A percentile compares a stretch with the other conserved stretches of the same genome.
These are phyloP conservation scores for Takifugu rubripes DNA, from an alignment of 2,797 vertebrate genomes.

Conservation along the genomic window DNA sequence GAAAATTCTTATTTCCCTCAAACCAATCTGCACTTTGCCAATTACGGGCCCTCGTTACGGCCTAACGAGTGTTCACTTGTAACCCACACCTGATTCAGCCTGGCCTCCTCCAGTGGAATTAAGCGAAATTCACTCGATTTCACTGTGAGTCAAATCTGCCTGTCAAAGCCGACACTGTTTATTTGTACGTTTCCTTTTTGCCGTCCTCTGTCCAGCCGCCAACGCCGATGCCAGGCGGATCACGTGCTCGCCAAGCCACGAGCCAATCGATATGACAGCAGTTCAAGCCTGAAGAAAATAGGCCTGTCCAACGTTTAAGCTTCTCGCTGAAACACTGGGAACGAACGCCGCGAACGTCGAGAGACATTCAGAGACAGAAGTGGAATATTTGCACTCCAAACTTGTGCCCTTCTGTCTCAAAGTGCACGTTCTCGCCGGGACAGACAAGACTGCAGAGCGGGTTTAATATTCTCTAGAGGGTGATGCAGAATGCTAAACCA, in stretches of 20 bases:
- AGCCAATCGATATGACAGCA: slow-evolving; percentile 49
- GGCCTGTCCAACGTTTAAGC: slow-evolving; percentile 1
- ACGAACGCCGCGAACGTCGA: no score
- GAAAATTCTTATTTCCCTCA: slow-evolving; percentile 46
- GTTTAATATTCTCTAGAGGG: no score
- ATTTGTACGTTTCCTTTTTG: slow-evolving; percentile 38
- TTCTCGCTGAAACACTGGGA: no score
- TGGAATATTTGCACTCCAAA: no score
- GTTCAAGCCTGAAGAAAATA: slow-evolving; percentile 23
- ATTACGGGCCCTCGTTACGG: slow-evolving; percentile 66
- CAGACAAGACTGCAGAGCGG: no score
- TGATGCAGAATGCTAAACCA: no score
- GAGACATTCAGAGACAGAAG: no score
- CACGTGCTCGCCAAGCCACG: slow-evolving; percentile 58
- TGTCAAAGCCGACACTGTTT: slow-evolving; percentile 55
- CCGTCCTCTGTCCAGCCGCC: slow-evolving; percentile 46
- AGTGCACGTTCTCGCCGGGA: no score
- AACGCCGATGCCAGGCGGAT: slow-evolving; percentile 49
- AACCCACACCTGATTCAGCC: slow-evolving; percentile 44
- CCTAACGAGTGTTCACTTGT: slow-evolving; percentile 54
- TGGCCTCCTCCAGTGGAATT: slow-evolving; percentile 62
- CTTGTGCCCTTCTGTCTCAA: no score
- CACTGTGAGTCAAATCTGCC: slow-evolving; percentile 64
- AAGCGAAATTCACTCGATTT: slow-evolving; percentile 64
- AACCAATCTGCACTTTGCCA: slow-evolving; percentile 61